A percentile compares a stretch with the other conserved stretches of the same genome.
phyloP scores from a whole-genome alignment of 2,797 vertebrate genomes.

The Sphenodon punctatus region DNA sequence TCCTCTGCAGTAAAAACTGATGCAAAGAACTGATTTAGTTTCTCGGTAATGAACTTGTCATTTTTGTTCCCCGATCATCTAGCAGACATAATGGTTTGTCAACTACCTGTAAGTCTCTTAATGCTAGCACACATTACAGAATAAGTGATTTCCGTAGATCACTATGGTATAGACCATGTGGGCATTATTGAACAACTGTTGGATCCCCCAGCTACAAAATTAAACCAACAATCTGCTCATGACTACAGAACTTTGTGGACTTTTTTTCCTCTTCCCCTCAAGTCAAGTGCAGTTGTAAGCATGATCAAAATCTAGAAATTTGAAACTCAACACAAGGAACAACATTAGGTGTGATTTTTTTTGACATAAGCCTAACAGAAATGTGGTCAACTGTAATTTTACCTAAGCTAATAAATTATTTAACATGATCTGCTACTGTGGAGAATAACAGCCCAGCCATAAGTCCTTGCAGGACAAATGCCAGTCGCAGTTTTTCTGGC shows the following conservation, averaged over 20 bases:
- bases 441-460: too few species aligned
- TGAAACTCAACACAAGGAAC: slow-evolving; percentile 26
- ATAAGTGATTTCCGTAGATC: slow-evolving; percentile 55
- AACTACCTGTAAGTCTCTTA: slow-evolving; percentile 58
- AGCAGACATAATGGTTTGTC: slow-evolving; percentile 31
- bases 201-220: background rate
- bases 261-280: slow-evolving; percentile 3
- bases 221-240: slow-evolving; percentile 19
- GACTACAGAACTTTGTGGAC: background rate
- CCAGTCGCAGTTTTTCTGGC: too few species aligned
- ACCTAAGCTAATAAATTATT: slow-evolving; percentile 1
- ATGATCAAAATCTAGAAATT: slow-evolving; percentile 11
- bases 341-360: background rate
- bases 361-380: background rate
- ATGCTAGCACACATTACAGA: background rate
- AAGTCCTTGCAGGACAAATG: too few species aligned
- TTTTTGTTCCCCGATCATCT: too few species aligned
- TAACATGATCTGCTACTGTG: background rate
- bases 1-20: too few species aligned
- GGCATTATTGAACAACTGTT: slow-evolving; percentile 2
- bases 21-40: too few species aligned
- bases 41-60: too few species aligned
- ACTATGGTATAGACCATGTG: slow-evolving; percentile 5
- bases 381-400: background rate
- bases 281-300: background rate